phyloP scores from a whole-genome alignment of 2,888 invertebrate species.

The Gasteruption jaculator region DNA sequence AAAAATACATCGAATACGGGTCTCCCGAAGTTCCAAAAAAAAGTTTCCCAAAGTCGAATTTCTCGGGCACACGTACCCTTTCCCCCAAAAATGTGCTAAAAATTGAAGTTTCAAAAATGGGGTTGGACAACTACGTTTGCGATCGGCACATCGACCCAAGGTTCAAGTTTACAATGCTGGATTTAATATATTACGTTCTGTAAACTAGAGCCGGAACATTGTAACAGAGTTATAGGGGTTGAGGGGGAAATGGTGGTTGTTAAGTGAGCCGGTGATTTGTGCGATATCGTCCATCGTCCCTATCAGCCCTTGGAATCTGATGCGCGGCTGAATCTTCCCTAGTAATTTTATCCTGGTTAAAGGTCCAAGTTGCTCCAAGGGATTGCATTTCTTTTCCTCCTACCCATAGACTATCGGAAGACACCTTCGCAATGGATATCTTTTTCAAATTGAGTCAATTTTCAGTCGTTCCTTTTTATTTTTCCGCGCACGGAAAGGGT shows the following conservation, averaged over 20 bases:
- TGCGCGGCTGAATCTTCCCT: slow-evolving; percentile 34
- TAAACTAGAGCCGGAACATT: slow-evolving; percentile 38
- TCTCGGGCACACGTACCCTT: too few species aligned
- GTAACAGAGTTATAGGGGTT: slow-evolving; percentile 16
- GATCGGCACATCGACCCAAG: slow-evolving; percentile 31
- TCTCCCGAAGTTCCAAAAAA: too few species aligned
- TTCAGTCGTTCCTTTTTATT: too few species aligned
- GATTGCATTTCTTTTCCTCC: slow-evolving; percentile 30
- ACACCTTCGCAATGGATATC: too few species aligned
- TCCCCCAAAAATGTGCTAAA: too few species aligned
- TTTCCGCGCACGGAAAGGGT: too few species aligned
- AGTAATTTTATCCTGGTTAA: slow-evolving; percentile 41
- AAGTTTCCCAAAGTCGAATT: too few species aligned
- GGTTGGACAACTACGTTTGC: too few species aligned
- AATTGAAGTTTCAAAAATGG: too few species aligned
- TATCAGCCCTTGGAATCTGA: slow-evolving; percentile 40
- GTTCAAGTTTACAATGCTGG: slow-evolving; percentile 33
- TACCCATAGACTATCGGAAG: too few species aligned
- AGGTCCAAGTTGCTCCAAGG: slow-evolving; percentile 34
- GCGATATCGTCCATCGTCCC: slow-evolving; percentile 39
- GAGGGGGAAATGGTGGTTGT: slow-evolving; percentile 28
- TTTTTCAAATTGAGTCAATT: too few species aligned
- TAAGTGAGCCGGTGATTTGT: slow-evolving; percentile 40
- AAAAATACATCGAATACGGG: too few species aligned
- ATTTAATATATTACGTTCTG: slow-evolving; percentile 44